Percentiles rank a stretch among this genome's conserved stretches.
Conservation (phyloP, 2,113 vertebrate genomes). For the Psettodes erumei region DNA sequence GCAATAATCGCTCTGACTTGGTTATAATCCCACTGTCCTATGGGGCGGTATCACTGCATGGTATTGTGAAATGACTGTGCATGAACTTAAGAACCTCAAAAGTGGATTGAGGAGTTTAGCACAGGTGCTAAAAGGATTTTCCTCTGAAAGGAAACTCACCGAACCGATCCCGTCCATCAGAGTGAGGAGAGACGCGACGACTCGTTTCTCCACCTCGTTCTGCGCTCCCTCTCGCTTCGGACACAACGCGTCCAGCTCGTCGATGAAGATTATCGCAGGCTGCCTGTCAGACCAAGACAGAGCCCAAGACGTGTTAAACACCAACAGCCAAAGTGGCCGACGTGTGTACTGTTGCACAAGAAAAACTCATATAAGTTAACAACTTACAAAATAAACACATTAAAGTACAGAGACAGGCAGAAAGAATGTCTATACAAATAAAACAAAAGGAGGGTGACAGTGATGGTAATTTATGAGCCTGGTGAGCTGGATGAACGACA, state of each 20-base stretch:
- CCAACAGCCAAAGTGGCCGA: neutral
- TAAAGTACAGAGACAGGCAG: neutral
- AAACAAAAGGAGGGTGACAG: accelerated
- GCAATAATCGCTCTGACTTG: neutral
- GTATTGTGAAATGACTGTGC: too few relatives aligned
- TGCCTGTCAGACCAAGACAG: slow-evolving; percentile 71
- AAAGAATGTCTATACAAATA: neutral
- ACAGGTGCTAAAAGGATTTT: too few relatives aligned
- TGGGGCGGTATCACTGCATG: too few relatives aligned
- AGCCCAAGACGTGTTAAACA: neutral
- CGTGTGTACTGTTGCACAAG: neutral
- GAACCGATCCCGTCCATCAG: slow-evolving; percentile 98
- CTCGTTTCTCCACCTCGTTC: slow-evolving; percentile 96
- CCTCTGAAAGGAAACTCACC: slow-evolving; percentile 82
- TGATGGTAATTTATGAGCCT: neutral
- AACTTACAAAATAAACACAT: neutral
- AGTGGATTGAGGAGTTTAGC: too few relatives aligned
- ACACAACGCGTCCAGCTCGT: slow-evolving; percentile 95
- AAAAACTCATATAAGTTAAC: neutral
- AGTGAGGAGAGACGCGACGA: slow-evolving; percentile 94
- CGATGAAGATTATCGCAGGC: slow-evolving; percentile 96
- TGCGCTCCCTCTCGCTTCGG: slow-evolving; percentile 93
- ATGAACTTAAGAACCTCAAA: too few relatives aligned
- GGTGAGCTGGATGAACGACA: neutral
- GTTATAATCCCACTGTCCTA: too few relatives aligned